Base-by-base conservation (phyloP, 23 tunicate species). In the Aplidium turbinatum region DNA sequence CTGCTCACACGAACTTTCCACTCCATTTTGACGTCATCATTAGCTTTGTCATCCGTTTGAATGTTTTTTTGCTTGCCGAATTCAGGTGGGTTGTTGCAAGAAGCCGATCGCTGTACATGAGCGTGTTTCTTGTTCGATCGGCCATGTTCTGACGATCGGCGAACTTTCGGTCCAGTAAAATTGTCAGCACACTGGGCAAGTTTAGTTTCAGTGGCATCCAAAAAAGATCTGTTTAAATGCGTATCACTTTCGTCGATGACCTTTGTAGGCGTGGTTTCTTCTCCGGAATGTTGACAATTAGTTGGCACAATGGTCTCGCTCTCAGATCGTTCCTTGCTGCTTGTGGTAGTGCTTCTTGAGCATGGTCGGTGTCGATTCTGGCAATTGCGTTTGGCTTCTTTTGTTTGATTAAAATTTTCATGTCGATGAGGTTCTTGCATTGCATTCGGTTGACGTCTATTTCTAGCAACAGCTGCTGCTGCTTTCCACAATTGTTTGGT, bases 401-500 rank as follows among this genome's bases (percentile, higher is more conserved):
- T n/a, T n/a, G n/a, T n/a, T n/a, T n/a, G n/a, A n/a, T n/a, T n/a
- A n/a, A n/a, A n/a, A n/a, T n/a, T n/a, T n/a, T n/a, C n/a, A n/a
- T n/a, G n/a, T n/a, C n/a, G n/a, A n/a, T n/a, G n/a, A n/a, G n/a
- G n/a, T n/a, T n/a, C n/a, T n/a, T n/a, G n/a, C n/a, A n/a, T n/a
- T n/a, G n/a, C n/a, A n/a, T n/a, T n/a, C n/a, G n/a, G 60, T 19
- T 66, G 61, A 5, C 87, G 58, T 45, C 87, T 63, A 4, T 32
- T 81, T 47, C 75, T 60, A 11, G 87, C 87, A 3, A 40, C 79
- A 0, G 69, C 79, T 7, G 87, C 87, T 0, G 87, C 68, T 33
- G 87, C 87, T 34, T 62, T 72, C 61, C 78, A 81, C 35, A 81
- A 32, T 28, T 81, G 40, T 45, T 61, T 46, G 21, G 87, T 81